A percentile compares a stretch with the other conserved stretches of the same genome.
These are phyloP conservation scores for Drosophila azteca DNA, from an alignment of 1,140 invertebrate species.

Conservation along the genomic window DNA sequence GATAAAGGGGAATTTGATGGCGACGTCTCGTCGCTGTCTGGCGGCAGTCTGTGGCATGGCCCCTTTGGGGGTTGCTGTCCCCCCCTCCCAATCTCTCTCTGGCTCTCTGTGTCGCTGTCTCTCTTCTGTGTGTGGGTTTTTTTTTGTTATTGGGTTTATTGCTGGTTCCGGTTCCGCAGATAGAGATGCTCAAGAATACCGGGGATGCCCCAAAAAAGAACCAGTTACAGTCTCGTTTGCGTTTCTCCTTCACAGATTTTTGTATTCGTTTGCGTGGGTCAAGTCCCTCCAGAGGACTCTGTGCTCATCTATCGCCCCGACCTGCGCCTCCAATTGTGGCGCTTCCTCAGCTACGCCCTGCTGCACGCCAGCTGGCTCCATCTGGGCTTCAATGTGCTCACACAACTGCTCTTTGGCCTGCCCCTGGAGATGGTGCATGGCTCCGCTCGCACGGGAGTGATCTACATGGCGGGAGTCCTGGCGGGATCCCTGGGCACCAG, in stretches of 20 bases:
- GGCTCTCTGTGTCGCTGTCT: slow-evolving; percentile 8
- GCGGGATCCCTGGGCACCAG: slow-evolving; percentile 96
- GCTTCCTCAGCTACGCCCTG: slow-evolving; percentile 97
- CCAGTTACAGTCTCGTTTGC: not conserved
- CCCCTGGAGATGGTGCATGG: slow-evolving; percentile 98
- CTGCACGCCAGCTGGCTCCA: slow-evolving; percentile 98
- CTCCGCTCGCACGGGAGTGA: slow-evolving; percentile 92
- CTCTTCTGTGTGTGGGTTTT: slow-evolving; percentile 50
- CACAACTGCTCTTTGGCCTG: slow-evolving; percentile 94
- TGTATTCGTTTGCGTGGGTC: slow-evolving; percentile 95
- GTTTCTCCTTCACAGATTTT: slow-evolving; percentile 90
- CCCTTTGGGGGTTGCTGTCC: slow-evolving; percentile 54
- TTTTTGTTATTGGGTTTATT: slow-evolving; percentile 70
- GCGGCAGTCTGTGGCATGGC: slow-evolving; percentile 55
- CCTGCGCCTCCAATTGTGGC: slow-evolving; percentile 94
- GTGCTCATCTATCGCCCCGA: slow-evolving; percentile 97
- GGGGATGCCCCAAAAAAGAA: too few species aligned
- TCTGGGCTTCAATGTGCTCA: slow-evolving; percentile 96
- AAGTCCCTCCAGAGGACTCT: slow-evolving; percentile 91
- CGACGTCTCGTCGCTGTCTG: slow-evolving; percentile 76
- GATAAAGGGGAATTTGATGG: slow-evolving; percentile 44
- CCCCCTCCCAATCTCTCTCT: slow-evolving; percentile 1
- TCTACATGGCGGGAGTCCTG: slow-evolving; percentile 96
- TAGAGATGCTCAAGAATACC: not conserved
- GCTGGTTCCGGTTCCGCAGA: slow-evolving; percentile 16